Evolutionary conservation across 2,888 invertebrate genomes (phyloP).

Genomic region (Stenodera caucasica): DNA sequence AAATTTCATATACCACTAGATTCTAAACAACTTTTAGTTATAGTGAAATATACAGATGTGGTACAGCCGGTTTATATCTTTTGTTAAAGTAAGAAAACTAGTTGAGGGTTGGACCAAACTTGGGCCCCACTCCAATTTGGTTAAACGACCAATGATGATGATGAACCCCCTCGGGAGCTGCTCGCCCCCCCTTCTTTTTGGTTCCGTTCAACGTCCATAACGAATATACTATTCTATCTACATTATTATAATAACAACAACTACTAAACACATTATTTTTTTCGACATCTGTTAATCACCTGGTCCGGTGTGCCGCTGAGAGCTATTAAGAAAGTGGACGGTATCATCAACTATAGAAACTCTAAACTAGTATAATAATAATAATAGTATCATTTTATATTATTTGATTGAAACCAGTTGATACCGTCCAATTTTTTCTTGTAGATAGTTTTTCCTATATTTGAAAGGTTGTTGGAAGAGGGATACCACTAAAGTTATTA

Average conservation of each 20-base stretch:
- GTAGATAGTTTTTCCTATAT: not conserved
- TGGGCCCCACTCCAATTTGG: constrained; percentile 20
- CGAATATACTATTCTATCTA: constrained; percentile 3
- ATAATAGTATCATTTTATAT: not conserved
- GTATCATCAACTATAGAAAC: constrained; percentile 29
- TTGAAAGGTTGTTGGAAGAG: constrained; percentile 4
- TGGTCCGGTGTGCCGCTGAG: constrained; percentile 45
- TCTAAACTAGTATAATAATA: not conserved
- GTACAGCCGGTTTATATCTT: constrained; percentile 10
- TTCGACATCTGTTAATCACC: constrained; percentile 52
- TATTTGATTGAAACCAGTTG: constrained; percentile 11
- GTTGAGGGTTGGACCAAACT: constrained; percentile 32
- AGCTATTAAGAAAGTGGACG: constrained; percentile 43
- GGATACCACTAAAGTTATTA: constrained; percentile 6
- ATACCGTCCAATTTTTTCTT: constrained; percentile 13
- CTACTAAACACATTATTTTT: constrained; percentile 41
- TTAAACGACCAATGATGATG: constrained; percentile 33
- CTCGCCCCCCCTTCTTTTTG: constrained; percentile 10
- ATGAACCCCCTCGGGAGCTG: constrained; percentile 28
- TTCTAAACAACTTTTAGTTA: no score
- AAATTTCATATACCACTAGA: no score
- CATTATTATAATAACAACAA: not conserved
- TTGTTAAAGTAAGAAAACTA: no score
- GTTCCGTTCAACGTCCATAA: not conserved
- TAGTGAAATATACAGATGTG: constrained; percentile 12